A percentile compares a stretch with the other conserved stretches of the same genome.
These are phyloP conservation scores for Zophobas morio DNA, from an alignment of 1,140 invertebrate genomes.

Conservation along the genomic window DNA sequence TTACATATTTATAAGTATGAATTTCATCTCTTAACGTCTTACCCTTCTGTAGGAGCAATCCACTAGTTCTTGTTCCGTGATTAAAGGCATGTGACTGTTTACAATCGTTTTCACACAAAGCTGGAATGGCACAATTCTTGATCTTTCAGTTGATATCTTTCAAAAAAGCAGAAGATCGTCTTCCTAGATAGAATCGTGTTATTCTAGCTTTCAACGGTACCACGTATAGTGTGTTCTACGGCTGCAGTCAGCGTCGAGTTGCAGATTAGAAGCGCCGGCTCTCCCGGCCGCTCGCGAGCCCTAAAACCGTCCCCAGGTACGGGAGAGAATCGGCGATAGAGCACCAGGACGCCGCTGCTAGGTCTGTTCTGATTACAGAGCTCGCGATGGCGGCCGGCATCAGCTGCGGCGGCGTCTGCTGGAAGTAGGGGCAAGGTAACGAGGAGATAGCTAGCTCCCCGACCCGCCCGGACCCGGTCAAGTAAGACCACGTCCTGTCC, in stretches of 20 bases:
- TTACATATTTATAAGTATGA: no score
- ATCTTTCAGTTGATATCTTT: background rate
- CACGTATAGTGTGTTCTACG: conserved; percentile 10
- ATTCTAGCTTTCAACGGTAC: background rate
- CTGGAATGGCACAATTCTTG: no score
- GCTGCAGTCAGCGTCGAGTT: conserved; percentile 4
- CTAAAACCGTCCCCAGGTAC: background rate
- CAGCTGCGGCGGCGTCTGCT: conserved; percentile 74
- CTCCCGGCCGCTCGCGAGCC: background rate
- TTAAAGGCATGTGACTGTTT: no score
- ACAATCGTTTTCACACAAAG: no score
- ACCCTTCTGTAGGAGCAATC: no score
- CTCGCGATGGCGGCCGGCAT: conserved; percentile 72
- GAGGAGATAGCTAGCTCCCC: conserved; percentile 73
- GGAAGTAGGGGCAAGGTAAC: conserved; percentile 78
- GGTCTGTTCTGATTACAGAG: conserved; percentile 77
- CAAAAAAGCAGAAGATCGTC: background rate
- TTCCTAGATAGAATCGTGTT: background rate
- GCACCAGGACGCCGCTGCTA: conserved; percentile 59
- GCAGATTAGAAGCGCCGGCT: conserved; percentile 23
- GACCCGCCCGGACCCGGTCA: conserved; percentile 65
- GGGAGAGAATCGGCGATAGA: conserved; percentile 31
- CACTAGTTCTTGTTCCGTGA: no score
- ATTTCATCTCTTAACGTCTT: no score
- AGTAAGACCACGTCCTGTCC: conserved; percentile 67